Percentiles rank a stretch among this genome's conserved stretches.
Evolutionary conservation across 2,797 vertebrate species (phyloP).

Genomic region (Pseudomugil tenellus): DNA sequence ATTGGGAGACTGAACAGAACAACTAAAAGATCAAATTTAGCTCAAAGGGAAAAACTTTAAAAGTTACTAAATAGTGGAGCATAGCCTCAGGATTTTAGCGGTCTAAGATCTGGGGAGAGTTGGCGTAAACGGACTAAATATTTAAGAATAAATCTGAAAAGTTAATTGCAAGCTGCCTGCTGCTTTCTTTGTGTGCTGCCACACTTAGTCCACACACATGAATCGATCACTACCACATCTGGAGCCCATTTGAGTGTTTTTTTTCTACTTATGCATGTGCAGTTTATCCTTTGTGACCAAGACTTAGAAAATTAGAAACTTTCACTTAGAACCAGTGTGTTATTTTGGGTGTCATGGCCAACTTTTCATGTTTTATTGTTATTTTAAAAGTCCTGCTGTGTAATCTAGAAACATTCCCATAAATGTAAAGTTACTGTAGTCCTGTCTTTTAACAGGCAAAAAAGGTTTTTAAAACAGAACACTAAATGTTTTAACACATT

Average conservation of each 20-base stretch:
- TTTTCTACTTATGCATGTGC: slow-evolving; percentile 35
- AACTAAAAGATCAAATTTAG: not conserved
- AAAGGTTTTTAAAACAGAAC: slow-evolving; percentile 20
- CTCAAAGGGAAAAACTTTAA: not conserved
- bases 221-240: slow-evolving; percentile 4
- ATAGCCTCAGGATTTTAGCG: not conserved
- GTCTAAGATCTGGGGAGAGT: not conserved
- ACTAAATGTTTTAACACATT: slow-evolving; percentile 15
- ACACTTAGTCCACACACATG: slow-evolving; percentile 5
- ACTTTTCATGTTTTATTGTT: slow-evolving; percentile 52
- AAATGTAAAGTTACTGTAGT: slow-evolving; percentile 34
- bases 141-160: slow-evolving; percentile 10
- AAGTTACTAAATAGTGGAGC: not conserved
- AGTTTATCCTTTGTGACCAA: slow-evolving; percentile 38
- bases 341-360: slow-evolving; percentile 43
- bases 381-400: slow-evolving; percentile 34
- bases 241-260: slow-evolving; percentile 13
- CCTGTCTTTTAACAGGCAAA: slow-evolving; percentile 15
- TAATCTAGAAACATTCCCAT: slow-evolving; percentile 54
- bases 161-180: slow-evolving; percentile 20
- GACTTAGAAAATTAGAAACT: slow-evolving; percentile 33
- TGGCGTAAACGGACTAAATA: not conserved
- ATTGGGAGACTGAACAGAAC: not conserved
- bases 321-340: slow-evolving; percentile 30
- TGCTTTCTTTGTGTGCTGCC: slow-evolving; percentile 3